Conservation (phyloP, 2,113 vertebrate species). For the Pelusios castaneus region DNA sequence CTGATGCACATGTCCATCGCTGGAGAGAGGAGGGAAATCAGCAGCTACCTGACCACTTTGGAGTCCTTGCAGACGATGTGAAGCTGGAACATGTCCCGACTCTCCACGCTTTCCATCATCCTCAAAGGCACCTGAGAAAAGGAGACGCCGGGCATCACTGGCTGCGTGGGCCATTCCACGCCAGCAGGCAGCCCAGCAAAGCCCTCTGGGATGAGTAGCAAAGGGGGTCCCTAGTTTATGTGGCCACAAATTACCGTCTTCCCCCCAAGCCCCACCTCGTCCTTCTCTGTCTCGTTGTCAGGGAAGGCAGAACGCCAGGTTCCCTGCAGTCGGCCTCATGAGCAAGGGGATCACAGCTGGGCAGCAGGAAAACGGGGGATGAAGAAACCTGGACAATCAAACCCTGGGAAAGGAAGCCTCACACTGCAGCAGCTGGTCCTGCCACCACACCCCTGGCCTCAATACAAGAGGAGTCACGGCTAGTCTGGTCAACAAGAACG, state of each 20-base stretch:
- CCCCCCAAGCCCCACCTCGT: background rate
- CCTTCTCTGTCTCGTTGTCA: background rate
- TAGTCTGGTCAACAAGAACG: background rate
- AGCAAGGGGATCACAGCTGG: background rate
- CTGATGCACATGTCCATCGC: background rate
- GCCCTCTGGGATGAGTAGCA: background rate
- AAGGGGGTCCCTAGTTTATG: background rate
- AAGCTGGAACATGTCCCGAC: constrained; percentile 98
- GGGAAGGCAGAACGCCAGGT: background rate
- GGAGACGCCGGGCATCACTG: background rate
- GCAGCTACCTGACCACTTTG: constrained; percentile 93
- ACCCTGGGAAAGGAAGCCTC: background rate
- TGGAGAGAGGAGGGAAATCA: background rate
- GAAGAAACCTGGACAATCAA: background rate
- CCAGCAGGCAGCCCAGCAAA: background rate
- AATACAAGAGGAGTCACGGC: background rate
- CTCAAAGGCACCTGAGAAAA: constrained; percentile 92
- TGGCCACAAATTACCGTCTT: background rate
- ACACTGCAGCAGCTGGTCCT: background rate
- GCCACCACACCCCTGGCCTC: background rate
- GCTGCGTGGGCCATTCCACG: background rate
- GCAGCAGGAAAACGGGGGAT: background rate
- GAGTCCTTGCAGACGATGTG: constrained; percentile 99
- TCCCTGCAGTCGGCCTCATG: background rate
- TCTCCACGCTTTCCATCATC: constrained; percentile 96